Conservation (phyloP, 2,888 invertebrate species). For the Philaethria dido region DNA sequence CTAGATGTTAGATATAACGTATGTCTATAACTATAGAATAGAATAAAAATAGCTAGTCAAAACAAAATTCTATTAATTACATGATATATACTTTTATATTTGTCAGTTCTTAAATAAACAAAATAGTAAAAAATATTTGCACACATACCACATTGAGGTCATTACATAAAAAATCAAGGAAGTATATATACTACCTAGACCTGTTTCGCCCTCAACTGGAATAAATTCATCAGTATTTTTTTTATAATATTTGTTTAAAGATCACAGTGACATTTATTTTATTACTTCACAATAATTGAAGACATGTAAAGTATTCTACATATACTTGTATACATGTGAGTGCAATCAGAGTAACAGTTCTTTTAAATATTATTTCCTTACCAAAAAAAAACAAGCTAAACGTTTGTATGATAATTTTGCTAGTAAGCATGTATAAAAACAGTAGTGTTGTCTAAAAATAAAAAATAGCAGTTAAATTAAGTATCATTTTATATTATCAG, state of each 20-base stretch:
- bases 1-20: too few species aligned
- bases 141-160: slow-evolving; percentile 44
- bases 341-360: background rate
- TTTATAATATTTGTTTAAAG: slow-evolving; percentile 71
- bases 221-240: slow-evolving; percentile 57
- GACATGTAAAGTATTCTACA: slow-evolving; percentile 12
- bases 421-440: background rate
- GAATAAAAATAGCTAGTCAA: too few species aligned
- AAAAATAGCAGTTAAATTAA: slow-evolving; percentile 3
- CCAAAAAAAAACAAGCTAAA: background rate
- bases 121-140: slow-evolving; percentile 34
- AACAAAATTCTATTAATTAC: background rate
- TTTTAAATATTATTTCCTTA: background rate
- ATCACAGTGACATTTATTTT: slow-evolving; percentile 80
- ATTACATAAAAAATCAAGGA: slow-evolving; percentile 58
- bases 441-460: background rate
- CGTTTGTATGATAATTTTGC: background rate
- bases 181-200: slow-evolving; percentile 61
- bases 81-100: slow-evolving; percentile 15
- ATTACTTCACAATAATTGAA: slow-evolving; percentile 44
- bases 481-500: slow-evolving; percentile 33
- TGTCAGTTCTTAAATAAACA: slow-evolving; percentile 12
- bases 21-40: too few species aligned
- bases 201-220: slow-evolving; percentile 73
- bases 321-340: background rate